Evolutionary conservation across 2,797 vertebrate species (phyloP), one percentile per base, ranked within the genome.

Genomic region (Diceros bicornis): DNA sequence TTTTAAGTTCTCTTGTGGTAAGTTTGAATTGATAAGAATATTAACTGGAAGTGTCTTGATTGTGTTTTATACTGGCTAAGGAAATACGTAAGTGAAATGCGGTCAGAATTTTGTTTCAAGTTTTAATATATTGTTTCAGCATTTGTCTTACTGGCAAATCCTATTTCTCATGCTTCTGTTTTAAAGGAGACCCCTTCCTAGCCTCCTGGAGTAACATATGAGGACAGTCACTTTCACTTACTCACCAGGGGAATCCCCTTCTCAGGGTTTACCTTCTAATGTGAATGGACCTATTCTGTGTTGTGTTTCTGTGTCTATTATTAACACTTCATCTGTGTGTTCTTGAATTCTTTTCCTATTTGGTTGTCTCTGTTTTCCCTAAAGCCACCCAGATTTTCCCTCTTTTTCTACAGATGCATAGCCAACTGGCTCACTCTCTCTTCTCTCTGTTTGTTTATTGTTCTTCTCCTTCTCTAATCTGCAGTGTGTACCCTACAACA

Each of bases 121-220:
- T 74, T 83, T 64, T 83, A 11, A 75, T 52, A 57, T 34, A 25
- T 55, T 52, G n/a, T 91, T 91, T 91, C 37, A 89, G 25, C 41
- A 66, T n/a, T 77, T 71, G 71, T 94, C 95, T 91, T 72, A 50
- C 8, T 78, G 52, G 71, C 1, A 79, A 92, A 83, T 87, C 37
- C n/a, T 89, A 52, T 69, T 93, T 90, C 59, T 23, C 77, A 64
- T 66, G 57, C 27, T 92, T 92, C 59, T 89, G 32, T 74, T 93
- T 79, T 91, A 79, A 89, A 47, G 14, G 13, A 62, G 74, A 96
- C 23, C 4, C 12, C 34, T 74, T 66, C 20, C 12, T 57, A 52
- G 55, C 47, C 62, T 82, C 20, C 41, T 41, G 32, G 74, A 86
- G 59, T 32, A 91, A 52, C 47, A 52, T 14, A 13, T 52, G 50